These are phyloP conservation scores for Triops longicaudatus DNA, from an alignment of 1,140 invertebrate genomes.

Conservation along the genomic window DNA sequence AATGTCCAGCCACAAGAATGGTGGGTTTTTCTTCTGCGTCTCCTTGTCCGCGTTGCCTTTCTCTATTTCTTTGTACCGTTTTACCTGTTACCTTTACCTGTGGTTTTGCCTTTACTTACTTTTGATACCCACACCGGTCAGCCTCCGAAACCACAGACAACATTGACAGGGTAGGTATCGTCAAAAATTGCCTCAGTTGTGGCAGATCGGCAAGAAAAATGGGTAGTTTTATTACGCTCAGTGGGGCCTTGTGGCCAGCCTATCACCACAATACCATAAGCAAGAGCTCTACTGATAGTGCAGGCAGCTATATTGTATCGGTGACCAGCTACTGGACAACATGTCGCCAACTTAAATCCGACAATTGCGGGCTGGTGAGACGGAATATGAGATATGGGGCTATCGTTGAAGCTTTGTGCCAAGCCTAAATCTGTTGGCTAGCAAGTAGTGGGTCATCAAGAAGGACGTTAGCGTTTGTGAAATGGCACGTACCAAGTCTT, in stretches of 20 bases:
- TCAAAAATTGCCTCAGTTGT: neutral
- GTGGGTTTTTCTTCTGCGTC: neutral
- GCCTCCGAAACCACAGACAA: neutral
- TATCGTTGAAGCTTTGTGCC: neutral
- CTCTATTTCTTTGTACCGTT: neutral
- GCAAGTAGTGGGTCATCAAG: neutral
- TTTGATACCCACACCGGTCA: neutral
- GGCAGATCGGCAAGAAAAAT: neutral
- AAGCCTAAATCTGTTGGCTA: neutral
- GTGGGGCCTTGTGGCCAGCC: neutral
- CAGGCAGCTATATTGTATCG: neutral
- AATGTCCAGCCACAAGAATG: constrained; percentile 5
- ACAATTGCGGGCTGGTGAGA: neutral
- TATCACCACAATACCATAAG: neutral
- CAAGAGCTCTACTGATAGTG: neutral
- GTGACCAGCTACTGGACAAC: neutral
- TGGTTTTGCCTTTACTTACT: neutral
- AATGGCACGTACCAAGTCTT: neutral
- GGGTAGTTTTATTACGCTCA: neutral
- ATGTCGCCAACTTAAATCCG: neutral
- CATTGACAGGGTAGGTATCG: neutral
- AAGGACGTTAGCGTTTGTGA: neutral
- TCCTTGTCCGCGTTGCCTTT: neutral
- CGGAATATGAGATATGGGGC: neutral
- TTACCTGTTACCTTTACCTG: neutral